A percentile compares a stretch with the other conserved stretches of the same genome.
These are phyloP conservation scores for Harpagifer antarcticus DNA, from an alignment of 2,797 vertebrate species.

Conservation along the genomic window DNA sequence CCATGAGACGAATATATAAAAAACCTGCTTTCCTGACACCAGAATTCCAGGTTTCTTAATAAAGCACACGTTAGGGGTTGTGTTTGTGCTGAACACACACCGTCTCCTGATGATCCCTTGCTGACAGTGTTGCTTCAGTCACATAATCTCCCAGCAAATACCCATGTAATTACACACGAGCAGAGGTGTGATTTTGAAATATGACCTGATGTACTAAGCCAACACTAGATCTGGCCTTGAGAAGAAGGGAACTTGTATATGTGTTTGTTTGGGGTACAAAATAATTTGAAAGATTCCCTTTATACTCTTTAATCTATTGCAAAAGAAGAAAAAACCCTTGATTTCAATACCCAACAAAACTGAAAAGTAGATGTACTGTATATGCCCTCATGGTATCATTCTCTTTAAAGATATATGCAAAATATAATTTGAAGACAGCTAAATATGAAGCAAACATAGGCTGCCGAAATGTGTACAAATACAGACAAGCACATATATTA, in stretches of 20 bases:
- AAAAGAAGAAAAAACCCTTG: background rate
- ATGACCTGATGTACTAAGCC: background rate
- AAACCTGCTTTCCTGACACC: constrained; percentile 4
- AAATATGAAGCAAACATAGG: background rate
- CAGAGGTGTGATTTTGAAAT: too few relatives aligned
- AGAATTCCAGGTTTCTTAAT: constrained; percentile 12
- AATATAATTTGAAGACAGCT: constrained; percentile 12
- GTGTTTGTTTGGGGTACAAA: background rate
- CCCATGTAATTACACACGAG: constrained; percentile 9
- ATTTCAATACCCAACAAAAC: background rate
- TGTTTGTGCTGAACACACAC: constrained; percentile 32
- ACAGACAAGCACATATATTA: constrained; percentile 17
- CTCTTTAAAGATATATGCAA: background rate
- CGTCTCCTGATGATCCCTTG: constrained; percentile 17
- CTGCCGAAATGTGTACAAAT: background rate
- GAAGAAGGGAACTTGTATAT: background rate
- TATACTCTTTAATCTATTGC: too few relatives aligned
- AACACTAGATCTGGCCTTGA: background rate
- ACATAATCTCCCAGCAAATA: constrained; percentile 51
- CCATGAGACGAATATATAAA: background rate
- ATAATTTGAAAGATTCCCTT: too few relatives aligned
- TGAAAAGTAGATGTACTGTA: background rate
- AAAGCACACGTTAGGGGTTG: background rate
- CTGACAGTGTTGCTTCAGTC: constrained; percentile 30
- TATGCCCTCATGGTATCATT: background rate